Base-by-base conservation (phyloP, 1,140 invertebrate species). In the Drosophila sproati region DNA sequence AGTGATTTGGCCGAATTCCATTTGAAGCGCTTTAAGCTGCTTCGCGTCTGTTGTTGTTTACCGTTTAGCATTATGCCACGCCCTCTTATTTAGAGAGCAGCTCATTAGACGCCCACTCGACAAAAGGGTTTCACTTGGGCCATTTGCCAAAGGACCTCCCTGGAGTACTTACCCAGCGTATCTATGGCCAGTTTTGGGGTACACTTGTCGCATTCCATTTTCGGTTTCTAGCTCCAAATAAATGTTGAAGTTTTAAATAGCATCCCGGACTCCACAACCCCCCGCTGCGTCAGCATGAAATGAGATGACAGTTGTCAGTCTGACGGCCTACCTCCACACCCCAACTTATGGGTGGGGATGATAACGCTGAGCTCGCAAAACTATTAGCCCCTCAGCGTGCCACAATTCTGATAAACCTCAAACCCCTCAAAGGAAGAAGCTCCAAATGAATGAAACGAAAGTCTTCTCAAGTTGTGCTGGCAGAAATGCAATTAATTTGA, bases 401-500 rank as follows among this genome's bases (percentile, higher is more conserved):
- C 59, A 70, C 60, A 72, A 69, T 78, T 75, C 73, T 69, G 75
- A 87, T 78, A 87, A 69, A 72, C 63, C 75, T 50, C 51, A 74
- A 29, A 8, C 37, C 28, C 7, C 10, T 12, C 20, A 3, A 34
- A 41, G 34, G 31, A 64, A 41, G 35, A 28, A n/a, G 45, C 77
- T 74, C 43, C 48, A n/a, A n/a, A 47, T 59, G 64, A 78, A 76
- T 57, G 63, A 82, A 86, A 76, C 73, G 80, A 73, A 83, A 87
- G 68, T 83, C 61, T 73, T 76, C 54, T 3, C 72, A 71, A 82
- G 69, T 89, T 89, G 31, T 61, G 60, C 52, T 48, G 73, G 54
- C 66, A 83, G 73, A 89, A 62, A 88, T 89, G 83, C 83, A 88
- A 88, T 88, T 88, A 88, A 88, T 88, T 89, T 89, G 78, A 88